Conservation (phyloP, 2,888 invertebrate species). For the Rhorus exstirpatorius region DNA sequence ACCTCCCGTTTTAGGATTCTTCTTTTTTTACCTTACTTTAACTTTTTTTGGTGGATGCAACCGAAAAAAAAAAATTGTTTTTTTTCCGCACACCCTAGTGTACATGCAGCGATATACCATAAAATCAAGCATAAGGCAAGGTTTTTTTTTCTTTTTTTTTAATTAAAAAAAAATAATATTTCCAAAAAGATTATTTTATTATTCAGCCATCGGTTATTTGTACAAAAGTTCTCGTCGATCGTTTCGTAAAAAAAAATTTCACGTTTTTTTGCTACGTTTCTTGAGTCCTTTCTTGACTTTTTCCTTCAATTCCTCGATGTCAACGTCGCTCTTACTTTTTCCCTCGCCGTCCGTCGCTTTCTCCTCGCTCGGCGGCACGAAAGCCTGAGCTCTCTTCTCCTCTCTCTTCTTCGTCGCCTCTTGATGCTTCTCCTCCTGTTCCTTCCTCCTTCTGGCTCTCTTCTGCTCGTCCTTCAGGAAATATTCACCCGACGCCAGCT, state of each 20-base stretch:
- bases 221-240: conserved; percentile 16
- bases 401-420: conserved; percentile 91
- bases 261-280: conserved; percentile 73
- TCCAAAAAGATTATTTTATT: conserved; percentile 43
- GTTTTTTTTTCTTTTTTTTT: conserved; percentile 60
- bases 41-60: no score
- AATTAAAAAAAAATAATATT: conserved; percentile 65
- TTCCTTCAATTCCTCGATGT: conserved; percentile 91
- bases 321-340: conserved; percentile 86
- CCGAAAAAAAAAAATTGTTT: no score
- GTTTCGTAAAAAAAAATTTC: background rate
- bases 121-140: conserved; percentile 56
- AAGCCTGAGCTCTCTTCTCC: conserved; percentile 93
- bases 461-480: conserved; percentile 96
- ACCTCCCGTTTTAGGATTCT: no score
- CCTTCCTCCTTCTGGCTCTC: conserved; percentile 90
- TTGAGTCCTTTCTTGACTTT: conserved; percentile 90
- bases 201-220: conserved; percentile 22
- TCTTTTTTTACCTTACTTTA: no score
- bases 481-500: conserved; percentile 98
- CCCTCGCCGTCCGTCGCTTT: conserved; percentile 76
- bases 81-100: no score
- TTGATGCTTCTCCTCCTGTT: conserved; percentile 92
- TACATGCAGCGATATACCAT: conserved; percentile 63
- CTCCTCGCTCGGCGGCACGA: conserved; percentile 92